Base-by-base conservation (phyloP, 2,888 invertebrate genomes). In the Anthoptus insignis region DNA sequence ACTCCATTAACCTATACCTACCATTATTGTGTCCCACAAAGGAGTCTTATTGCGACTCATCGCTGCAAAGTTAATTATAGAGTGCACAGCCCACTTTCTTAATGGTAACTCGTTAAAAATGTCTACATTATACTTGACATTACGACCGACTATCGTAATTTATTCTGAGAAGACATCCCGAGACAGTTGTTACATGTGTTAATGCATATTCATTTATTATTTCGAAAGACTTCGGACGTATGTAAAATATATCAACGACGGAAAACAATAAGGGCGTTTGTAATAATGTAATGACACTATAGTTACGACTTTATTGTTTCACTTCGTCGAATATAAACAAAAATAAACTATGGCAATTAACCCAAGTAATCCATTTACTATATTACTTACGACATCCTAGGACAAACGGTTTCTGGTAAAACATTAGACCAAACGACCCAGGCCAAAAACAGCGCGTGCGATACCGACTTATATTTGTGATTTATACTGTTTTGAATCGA, bases 1-100 rank as follows among this genome's bases (percentile, higher is more conserved):
- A n/a, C 39, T 32, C 16, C 4, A 11, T 14, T 0, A 34, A n/a
- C 22, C 24, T 45, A 14, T 57, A 27, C 21, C 24, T n/a, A 56
- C 9, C 39, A 39, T 37, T 13, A 9, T n/a, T n/a, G 19, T 16
- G 24, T 64, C 61, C 59, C 68, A 81, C 79, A 80, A 76, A 73
- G 75, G 73, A 73, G 70, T 73, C 74, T 73, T 76, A 81, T 77
- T 81, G 71, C 75, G 65, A 66, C 70, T 66, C 73, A 69, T 72
- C 68, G 69, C 77, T 77, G 76, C 73, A 65, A 75, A 75, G 77
- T 68, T 77, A 77, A 79, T 79, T 78, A 79, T 74, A 69, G 73
- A 70, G 68, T 74, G 64, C 66, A 65, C 71, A 73, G 67, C 78
- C 74, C 73, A 75, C 77, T 79, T 80, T 78, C 65, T 66, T 72